Conservation (phyloP, 2,888 invertebrate species). For the Pterobdella sp. region DNA sequence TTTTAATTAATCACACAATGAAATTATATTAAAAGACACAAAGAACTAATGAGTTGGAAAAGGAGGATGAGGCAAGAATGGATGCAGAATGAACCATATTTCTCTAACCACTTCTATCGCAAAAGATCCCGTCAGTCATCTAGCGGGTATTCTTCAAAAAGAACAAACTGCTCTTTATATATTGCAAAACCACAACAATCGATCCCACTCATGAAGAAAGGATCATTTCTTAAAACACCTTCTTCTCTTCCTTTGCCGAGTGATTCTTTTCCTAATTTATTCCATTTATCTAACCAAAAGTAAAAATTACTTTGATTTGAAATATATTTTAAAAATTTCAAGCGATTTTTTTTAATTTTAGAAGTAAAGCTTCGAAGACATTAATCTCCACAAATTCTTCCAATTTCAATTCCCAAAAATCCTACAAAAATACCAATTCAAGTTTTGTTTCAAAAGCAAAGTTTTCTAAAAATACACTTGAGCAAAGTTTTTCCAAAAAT, state of each 20-base stretch:
- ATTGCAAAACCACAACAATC: background rate
- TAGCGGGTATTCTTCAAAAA: background rate
- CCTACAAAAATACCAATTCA: no score
- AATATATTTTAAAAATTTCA: no score
- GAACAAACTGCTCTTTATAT: background rate
- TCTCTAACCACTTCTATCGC: background rate
- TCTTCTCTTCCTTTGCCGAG: slow-evolving; percentile 7
- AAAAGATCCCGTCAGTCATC: background rate
- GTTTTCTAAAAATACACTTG: background rate
- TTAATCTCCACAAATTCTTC: no score
- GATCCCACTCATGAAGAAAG: background rate
- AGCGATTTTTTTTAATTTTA: no score
- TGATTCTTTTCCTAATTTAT: background rate
- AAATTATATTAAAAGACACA: background rate
- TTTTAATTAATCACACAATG: background rate
- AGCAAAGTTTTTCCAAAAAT: background rate
- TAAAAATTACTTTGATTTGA: no score
- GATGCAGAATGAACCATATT: background rate
- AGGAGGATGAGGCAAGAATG: background rate
- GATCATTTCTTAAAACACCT: background rate
- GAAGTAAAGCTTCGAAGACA: no score
- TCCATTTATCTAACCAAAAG: background rate
- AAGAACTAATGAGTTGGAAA: background rate
- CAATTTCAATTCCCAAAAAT: no score
- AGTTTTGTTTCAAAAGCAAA: no score